Percentiles rank a stretch among this genome's conserved stretches.
Conservation (phyloP, 1,140 invertebrate genomes). For the Matsumurasca onukii region DNA sequence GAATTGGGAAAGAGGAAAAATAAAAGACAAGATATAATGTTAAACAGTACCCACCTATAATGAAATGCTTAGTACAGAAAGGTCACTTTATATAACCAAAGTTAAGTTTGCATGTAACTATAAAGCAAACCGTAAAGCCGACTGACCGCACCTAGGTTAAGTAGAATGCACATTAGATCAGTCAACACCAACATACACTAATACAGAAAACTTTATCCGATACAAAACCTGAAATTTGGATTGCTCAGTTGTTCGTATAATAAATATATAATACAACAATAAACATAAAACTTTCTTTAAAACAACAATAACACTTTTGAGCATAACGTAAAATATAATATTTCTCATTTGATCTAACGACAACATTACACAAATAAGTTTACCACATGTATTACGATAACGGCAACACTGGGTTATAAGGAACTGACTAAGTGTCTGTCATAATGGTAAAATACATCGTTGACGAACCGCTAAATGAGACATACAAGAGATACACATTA, state of each 20-base stretch:
- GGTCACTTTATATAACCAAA: constrained; percentile 30
- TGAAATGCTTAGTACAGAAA: constrained; percentile 32
- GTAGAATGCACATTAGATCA: background rate
- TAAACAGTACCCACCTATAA: constrained; percentile 30
- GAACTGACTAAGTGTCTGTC: constrained; percentile 18
- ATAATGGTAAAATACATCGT: background rate
- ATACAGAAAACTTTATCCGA: background rate
- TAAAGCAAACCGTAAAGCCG: constrained; percentile 1
- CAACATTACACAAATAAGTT: constrained; percentile 11
- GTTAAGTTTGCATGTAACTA: constrained; percentile 1
- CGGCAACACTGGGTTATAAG: constrained; percentile 11
- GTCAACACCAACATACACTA: constrained; percentile 14
- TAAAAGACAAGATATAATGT: constrained; percentile 12
- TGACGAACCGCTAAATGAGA: background rate
- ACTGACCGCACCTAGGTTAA: constrained; percentile 3
- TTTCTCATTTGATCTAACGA: constrained; percentile 4
- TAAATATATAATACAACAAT: background rate
- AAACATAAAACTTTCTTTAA: constrained; percentile 11
- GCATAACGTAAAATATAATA: constrained; percentile 9
- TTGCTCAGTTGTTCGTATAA: background rate
- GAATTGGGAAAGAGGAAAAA: too few species aligned
- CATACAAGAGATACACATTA: constrained; percentile 15
- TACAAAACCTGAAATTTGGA: background rate
- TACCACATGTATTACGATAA: constrained; percentile 3
- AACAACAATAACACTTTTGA: constrained; percentile 20